phyloP scores from a whole-genome alignment of 2,797 vertebrate species.

The Eutrigla gurnardus region DNA sequence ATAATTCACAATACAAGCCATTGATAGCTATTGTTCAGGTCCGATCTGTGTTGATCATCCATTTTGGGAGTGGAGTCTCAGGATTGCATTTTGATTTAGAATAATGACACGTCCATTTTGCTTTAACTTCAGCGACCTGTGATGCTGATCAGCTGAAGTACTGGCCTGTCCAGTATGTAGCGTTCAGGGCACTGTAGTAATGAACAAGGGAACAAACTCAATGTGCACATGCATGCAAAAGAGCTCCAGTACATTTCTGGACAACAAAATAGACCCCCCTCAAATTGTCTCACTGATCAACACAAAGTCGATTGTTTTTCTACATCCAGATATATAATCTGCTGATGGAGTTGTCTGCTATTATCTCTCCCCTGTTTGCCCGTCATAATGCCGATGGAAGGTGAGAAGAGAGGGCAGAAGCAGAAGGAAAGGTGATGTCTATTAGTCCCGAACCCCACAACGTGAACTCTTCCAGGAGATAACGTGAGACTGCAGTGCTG shows the following conservation, averaged over 20 bases:
- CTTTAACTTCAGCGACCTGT: no score
- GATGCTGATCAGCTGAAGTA: background rate
- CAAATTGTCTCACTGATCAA: background rate
- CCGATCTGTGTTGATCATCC: background rate
- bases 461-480: conserved; percentile 33
- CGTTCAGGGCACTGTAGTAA: background rate
- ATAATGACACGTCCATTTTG: background rate
- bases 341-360: background rate
- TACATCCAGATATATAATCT: background rate
- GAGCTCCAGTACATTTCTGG: background rate
- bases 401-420: conserved; percentile 9
- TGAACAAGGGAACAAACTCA: background rate
- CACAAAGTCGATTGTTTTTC: background rate
- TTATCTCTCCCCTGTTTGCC: background rate
- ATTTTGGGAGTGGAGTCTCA: background rate
- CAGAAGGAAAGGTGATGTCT: conserved; percentile 12
- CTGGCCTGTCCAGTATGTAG: background rate
- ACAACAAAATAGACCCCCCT: background rate
- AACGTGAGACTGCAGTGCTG: conserved; percentile 25
- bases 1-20: no score
- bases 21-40: no score
- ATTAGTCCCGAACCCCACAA: conserved; percentile 25
- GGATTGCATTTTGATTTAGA: background rate
- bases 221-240: background rate
- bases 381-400: conserved; percentile 17